A percentile compares a stretch with the other conserved stretches of the same genome.
These are phyloP conservation scores for Drymonia ruficornis DNA, from an alignment of 2,888 invertebrate genomes.

Conservation along the genomic window DNA sequence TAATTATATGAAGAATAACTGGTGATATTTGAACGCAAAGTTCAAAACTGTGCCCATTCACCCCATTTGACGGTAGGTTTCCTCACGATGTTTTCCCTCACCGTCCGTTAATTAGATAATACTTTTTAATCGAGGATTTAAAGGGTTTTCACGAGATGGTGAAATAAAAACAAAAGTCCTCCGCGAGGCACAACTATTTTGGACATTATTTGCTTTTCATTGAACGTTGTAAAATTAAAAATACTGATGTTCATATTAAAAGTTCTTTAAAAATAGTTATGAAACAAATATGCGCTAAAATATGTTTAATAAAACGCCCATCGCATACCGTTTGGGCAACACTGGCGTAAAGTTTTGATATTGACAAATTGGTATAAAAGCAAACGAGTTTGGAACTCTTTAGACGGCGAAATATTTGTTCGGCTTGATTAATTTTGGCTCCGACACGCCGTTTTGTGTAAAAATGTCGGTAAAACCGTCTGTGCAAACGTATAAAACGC, in stretches of 20 bases:
- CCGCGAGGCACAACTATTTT: no score
- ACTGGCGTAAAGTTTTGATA: slow-evolving; percentile 29
- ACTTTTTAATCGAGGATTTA: no score
- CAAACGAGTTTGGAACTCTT: slow-evolving; percentile 34
- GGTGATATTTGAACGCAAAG: no score
- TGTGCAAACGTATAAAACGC: slow-evolving; percentile 1
- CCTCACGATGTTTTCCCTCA: no score
- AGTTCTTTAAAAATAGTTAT: background rate
- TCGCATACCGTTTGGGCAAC: slow-evolving; percentile 10
- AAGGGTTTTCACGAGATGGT: no score
- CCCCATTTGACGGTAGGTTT: no score
- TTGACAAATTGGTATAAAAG: slow-evolving; percentile 43
- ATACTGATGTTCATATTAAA: background rate
- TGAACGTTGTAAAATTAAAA: background rate
- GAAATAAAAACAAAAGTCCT: no score
- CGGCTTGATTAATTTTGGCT: slow-evolving; percentile 37
- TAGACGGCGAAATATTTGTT: slow-evolving; percentile 24
- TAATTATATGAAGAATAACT: no score
- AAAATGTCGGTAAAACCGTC: background rate
- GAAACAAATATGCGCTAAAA: background rate
- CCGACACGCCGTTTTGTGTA: slow-evolving; percentile 17
- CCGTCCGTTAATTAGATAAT: no score
- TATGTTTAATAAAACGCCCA: background rate
- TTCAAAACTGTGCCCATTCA: no score
- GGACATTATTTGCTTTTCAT: no score